Base-by-base conservation (phyloP, 2,113 vertebrate genomes). In the Megaleporinus macrocephalus region DNA sequence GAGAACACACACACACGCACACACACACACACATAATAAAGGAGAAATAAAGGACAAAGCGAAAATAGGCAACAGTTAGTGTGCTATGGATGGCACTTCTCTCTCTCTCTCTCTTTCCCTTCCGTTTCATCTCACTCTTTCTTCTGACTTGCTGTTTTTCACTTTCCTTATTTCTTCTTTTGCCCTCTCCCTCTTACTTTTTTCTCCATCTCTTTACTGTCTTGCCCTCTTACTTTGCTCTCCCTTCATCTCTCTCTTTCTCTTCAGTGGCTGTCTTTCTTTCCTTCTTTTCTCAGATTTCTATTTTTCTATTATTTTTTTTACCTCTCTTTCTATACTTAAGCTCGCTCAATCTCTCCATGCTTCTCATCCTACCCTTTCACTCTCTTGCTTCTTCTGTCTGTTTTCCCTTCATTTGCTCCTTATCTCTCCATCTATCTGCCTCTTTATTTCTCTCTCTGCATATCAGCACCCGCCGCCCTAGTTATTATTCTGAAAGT, bases 21-120 rank as follows among this genome's bases (percentile, higher is more conserved):
- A 57, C 13, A 57, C 13, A 47, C 66, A 44, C 55, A 63, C 15
- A 41, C 24, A 75, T 30, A 57, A 14, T 51, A 68, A 83, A 75
- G 72, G 27, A 78, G 70, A 36, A 77, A 76, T 53, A 76, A 76
- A 73, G 61, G 78, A 84, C 71, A 79, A 82, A 73, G 55, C 73
- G 65, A 65, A 41, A 81, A 51, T 72, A 62, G 53, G 20, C 59
- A 74, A 53, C 44, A 84, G 65, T 71, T 33, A 61, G 49, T 30
- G 51, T 41, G 69, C 69, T 33, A 57, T 61, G 44, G 27, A 33
- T 26, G 44, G 59, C n/a, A 26, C 12, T 9, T 51, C 20, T 20
- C 22, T 49, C n/a, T 16, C 30, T 61, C n/a, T 2, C n/a, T 57
- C 6, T 6, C 22, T n/a, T 0, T n/a, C 7, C 53, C 3, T 55